Conservation (phyloP, 2,797 vertebrate genomes). For the Phoxinus dragarum region DNA sequence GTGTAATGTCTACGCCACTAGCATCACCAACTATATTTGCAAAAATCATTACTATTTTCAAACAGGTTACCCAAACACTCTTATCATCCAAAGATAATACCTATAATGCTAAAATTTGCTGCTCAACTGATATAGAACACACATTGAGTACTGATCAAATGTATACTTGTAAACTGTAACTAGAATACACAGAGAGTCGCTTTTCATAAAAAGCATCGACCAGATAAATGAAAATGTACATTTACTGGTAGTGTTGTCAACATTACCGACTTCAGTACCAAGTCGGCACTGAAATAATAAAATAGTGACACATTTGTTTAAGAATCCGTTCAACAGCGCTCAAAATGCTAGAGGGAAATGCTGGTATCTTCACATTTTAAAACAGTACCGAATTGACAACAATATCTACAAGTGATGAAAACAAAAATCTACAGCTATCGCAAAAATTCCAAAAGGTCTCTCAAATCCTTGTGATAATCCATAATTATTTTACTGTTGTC, state of each 20-base stretch:
- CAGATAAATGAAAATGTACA: slow-evolving; percentile 3
- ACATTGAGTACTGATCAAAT: not conserved
- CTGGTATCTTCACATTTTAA: no score
- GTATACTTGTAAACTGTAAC: not conserved
- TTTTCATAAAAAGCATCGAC: not conserved
- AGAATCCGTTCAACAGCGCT: no score
- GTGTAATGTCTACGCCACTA: not conserved
- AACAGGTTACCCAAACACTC: not conserved
- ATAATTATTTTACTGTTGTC: not conserved
- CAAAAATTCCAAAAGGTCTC: not conserved
- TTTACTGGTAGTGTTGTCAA: not conserved
- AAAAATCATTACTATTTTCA: not conserved
- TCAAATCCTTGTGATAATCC: not conserved
- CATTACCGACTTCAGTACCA: no score
- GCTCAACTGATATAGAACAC: not conserved
- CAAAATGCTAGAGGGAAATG: no score
- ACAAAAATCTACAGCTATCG: not conserved
- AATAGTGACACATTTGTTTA: no score
- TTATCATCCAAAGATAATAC: no score
- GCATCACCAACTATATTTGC: not conserved
- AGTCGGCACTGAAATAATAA: no score
- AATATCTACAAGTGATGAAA: not conserved
- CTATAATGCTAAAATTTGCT: not conserved
- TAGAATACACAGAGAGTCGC: not conserved
- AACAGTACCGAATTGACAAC: no score